These are phyloP conservation scores for Mesitornis unicolor DNA, from an alignment of 2,113 vertebrate genomes.

Conservation along the genomic window DNA sequence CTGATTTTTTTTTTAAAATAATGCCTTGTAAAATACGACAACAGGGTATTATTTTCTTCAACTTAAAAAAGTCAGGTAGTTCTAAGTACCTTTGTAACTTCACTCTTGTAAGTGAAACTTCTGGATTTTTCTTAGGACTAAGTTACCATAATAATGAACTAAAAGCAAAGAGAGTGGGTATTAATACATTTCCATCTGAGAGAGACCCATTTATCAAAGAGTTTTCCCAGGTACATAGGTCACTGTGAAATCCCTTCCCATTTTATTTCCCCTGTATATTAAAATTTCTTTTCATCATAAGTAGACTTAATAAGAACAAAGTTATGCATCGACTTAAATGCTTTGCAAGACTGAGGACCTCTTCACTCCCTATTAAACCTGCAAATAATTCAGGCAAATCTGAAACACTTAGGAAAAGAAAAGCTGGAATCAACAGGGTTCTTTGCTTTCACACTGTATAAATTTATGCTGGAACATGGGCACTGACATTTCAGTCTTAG, in stretches of 20 bases:
- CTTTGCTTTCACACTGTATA: slow-evolving; percentile 34
- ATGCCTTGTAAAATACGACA: not conserved
- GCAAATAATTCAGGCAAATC: not conserved
- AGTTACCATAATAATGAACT: not conserved
- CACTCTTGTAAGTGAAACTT: not conserved
- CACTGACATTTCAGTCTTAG: slow-evolving; percentile 43
- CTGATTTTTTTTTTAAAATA: not conserved
- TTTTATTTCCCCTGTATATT: not conserved
- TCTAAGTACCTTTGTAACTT: not conserved
- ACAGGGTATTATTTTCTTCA: rapidly evolving
- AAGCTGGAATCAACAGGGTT: slow-evolving; percentile 16
- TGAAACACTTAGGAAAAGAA: slow-evolving; percentile 16
- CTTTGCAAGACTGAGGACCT: not conserved
- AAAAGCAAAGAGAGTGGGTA: not conserved
- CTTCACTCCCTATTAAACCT: not conserved
- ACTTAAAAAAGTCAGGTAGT: not conserved
- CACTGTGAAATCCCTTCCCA: not conserved
- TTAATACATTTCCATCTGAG: not conserved
- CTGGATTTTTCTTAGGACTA: not conserved
- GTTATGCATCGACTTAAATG: not conserved
- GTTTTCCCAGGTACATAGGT: not conserved
- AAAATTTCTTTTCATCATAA: not conserved
- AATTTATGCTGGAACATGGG: not conserved
- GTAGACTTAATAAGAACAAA: not conserved
- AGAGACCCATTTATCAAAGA: not conserved